These are phyloP conservation scores for Alentia gelatinosa DNA, from an alignment of 2,888 invertebrate genomes.

Conservation along the genomic window DNA sequence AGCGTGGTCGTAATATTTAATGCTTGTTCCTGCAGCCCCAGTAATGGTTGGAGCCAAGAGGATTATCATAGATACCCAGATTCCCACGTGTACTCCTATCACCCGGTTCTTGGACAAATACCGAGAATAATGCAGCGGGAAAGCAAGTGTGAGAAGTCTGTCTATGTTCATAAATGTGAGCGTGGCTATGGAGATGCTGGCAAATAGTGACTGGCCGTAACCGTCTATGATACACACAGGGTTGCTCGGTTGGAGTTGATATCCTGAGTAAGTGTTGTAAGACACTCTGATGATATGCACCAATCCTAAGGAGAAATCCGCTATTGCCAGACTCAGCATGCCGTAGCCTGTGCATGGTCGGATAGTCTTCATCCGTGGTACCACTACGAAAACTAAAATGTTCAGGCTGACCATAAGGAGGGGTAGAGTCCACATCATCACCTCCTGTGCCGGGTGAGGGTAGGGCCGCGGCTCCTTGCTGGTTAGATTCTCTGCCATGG, in stretches of 20 bases:
- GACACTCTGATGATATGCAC: conserved; percentile 12
- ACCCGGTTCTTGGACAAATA: neutral
- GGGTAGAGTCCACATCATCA: conserved; percentile 17
- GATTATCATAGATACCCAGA: neutral
- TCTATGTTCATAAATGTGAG: conserved; percentile 32
- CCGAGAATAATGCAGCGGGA: neutral
- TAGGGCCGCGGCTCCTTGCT: neutral
- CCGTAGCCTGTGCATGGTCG: neutral
- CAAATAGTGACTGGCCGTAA: conserved; percentile 16
- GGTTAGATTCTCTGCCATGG: too few relatives aligned
- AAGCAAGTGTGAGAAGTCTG: neutral
- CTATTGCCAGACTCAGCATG: conserved; percentile 2
- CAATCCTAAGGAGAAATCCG: neutral
- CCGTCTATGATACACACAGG: neutral
- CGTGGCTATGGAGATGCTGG: conserved; percentile 34
- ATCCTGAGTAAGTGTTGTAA: conserved; percentile 7
- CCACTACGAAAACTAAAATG: conserved; percentile 23
- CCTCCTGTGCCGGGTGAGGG: neutral
- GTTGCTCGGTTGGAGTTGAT: neutral
- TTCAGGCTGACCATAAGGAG: neutral
- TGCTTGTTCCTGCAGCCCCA: neutral
- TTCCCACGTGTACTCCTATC: neutral
- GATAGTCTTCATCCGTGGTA: neutral
- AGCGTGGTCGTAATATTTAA: conserved; percentile 15
- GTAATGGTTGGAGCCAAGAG: conserved; percentile 6